Percentiles rank a stretch among this genome's conserved stretches.
Evolutionary conservation across 2,113 vertebrate genomes (phyloP).

Genomic region (Chrysochloris asiatica): DNA sequence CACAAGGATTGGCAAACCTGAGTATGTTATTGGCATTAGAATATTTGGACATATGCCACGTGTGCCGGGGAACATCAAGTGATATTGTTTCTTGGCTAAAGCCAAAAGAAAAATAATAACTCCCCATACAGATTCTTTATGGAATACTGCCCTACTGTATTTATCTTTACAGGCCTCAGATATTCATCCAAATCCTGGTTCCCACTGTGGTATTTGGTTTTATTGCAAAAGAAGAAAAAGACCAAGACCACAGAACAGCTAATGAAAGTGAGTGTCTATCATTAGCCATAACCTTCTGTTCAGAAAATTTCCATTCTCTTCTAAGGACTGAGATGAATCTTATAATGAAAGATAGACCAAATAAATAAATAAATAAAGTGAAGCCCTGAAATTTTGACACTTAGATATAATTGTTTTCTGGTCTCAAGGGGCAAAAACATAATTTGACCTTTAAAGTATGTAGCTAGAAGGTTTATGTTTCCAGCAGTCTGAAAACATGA

Average conservation of each 20-base stretch:
- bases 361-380: not conserved
- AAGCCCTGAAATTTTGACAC: slow-evolving; percentile 55
- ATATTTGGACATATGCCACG: not conserved
- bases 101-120: slow-evolving; percentile 15
- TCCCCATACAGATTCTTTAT: not conserved
- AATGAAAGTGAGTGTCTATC: slow-evolving; percentile 27
- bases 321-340: slow-evolving; percentile 9
- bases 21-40: not conserved
- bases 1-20: not conserved
- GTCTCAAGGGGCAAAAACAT: slow-evolving; percentile 52
- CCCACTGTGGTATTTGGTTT: not conserved
- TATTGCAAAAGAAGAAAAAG: slow-evolving; percentile 58
- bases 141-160: slow-evolving; percentile 1
- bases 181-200: not conserved
- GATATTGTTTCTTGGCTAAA: not conserved
- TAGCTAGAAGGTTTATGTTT: slow-evolving; percentile 54
- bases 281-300: slow-evolving; percentile 34
- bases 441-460: slow-evolving; percentile 66
- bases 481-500: not conserved
- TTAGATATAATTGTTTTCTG: slow-evolving; percentile 56
- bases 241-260: slow-evolving; percentile 31
- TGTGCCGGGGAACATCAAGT: not conserved
- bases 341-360: slow-evolving; percentile 45
- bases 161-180: not conserved
- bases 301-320: slow-evolving; percentile 40